These are phyloP conservation scores for Hassar affinis DNA, from an alignment of 2,113 vertebrate species.

Conservation along the genomic window DNA sequence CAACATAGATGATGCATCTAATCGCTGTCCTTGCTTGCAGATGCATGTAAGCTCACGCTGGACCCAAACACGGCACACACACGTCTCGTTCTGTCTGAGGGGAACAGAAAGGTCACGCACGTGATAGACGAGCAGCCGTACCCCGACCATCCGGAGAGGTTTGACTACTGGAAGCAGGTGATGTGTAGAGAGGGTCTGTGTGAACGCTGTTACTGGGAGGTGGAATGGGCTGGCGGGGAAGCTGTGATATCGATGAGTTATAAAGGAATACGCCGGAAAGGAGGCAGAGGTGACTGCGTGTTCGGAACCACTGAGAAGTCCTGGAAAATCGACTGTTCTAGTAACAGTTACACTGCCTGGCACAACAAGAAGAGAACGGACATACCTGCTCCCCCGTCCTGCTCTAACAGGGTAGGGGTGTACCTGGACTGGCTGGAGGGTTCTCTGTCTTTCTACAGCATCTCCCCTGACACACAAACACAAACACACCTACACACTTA, in stretches of 20 bases:
- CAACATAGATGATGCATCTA: too few relatives aligned
- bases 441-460: conserved; percentile 22
- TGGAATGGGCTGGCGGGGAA: conserved; percentile 17
- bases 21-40: neutral
- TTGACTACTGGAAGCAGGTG: conserved; percentile 29
- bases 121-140: conserved; percentile 13
- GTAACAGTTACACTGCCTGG: conserved; percentile 18
- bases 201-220: conserved; percentile 33
- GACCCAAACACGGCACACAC: conserved; percentile 30
- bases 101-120: conserved; percentile 21
- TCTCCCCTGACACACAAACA: neutral
- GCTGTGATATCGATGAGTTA: conserved; percentile 24
- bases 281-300: conserved; percentile 14
- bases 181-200: neutral
- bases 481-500: conserved; percentile 15
- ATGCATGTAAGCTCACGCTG: conserved; percentile 14
- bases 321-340: conserved; percentile 34
- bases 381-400: neutral
- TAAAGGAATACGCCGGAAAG: conserved; percentile 32
- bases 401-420: conserved; percentile 27
- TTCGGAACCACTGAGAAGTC: conserved; percentile 4
- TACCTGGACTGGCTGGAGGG: conserved; percentile 7
- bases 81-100: conserved; percentile 6
- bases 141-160: conserved; percentile 18
- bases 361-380: conserved; percentile 27